Base-by-base conservation (phyloP, 2,113 vertebrate species). In the Leucoraja erinaceus region DNA sequence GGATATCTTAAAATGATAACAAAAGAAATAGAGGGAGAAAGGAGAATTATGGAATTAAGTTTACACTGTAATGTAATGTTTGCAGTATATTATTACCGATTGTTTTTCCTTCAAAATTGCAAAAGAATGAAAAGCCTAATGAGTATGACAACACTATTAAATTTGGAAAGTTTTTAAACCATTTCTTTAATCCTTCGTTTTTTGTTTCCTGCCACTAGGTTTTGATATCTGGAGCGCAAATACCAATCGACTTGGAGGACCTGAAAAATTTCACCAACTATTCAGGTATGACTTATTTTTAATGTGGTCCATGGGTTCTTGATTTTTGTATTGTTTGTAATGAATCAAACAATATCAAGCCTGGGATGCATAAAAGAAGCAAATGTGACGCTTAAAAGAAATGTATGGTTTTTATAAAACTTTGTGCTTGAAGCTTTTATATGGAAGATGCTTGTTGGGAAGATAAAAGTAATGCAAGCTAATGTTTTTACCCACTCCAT, bases 261-360 rank as follows among this genome's bases (percentile, higher is more conserved):
- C 96, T 99, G 81, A 99, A 99, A 93, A 98, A 97, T 94, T 99
- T 99, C 94, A 99, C 98, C 33, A 99, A 99, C 95, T 99, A 99
- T 95, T 99, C 99, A 94, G 99, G 99, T 98, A 95, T 76, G 11
- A 28, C 10, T 76, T n/a, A n/a, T 86, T 88, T 88, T 16, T 59
- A 63, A 31, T 25, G 25, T n/a, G 18, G 25, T 5, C 59, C 10
- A 33, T 16, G 28, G 14, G 47, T 81, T 25, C 14, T 77, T 33
- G 3, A 33, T 33, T 79, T 79, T 38, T 12, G 12, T 84, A 22
- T 84, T 25, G 5, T 16, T 88, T 14, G 1, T 66, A 14, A n/a
- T 66, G 83, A 88, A 88, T 63, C 28, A 66, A 61, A 59, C 2
- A 11, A 88, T 25, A 4, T 54, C 56, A 63, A 33, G 31, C 20